phyloP scores from a whole-genome alignment of 2,797 vertebrate genomes.

The Hapalemur alaotrensis region DNA sequence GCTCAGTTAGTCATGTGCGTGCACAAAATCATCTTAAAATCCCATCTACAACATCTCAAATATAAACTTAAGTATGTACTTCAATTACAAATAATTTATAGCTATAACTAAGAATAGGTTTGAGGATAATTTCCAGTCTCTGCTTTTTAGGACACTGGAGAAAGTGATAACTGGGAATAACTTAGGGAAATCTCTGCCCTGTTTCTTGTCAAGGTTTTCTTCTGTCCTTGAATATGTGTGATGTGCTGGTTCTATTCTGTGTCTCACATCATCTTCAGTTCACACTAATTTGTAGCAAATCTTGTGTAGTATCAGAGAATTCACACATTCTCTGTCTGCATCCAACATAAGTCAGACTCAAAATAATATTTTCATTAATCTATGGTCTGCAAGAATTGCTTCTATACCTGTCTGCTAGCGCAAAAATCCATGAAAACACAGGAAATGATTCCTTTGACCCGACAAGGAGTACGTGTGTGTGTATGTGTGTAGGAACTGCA shows the following conservation, averaged over 20 bases:
- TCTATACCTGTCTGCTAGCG: background rate
- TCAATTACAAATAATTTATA: background rate
- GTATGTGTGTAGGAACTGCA: too few relatives aligned
- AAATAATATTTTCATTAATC: background rate
- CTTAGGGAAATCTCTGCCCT: background rate
- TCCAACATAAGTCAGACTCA: background rate
- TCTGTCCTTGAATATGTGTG: background rate
- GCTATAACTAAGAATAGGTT: background rate
- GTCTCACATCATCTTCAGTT: background rate
- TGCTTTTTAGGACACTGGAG: background rate
- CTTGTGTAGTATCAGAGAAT: background rate
- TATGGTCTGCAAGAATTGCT: background rate
- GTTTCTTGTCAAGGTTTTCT: background rate
- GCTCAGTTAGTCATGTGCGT: background rate
- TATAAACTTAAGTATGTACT: background rate
- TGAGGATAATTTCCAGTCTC: background rate
- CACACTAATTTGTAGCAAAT: slow-evolving; percentile 29
- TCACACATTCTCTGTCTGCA: background rate
- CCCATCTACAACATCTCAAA: background rate
- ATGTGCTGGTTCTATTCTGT: background rate
- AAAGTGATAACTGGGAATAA: background rate
- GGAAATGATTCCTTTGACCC: background rate
- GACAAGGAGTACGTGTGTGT: background rate
- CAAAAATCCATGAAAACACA: background rate
- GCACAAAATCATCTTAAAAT: background rate